Percentiles rank a stretch among this genome's conserved stretches.
phyloP scores from a whole-genome alignment of 2,888 invertebrate species.

The Scelioninae gen. 1 region DNA sequence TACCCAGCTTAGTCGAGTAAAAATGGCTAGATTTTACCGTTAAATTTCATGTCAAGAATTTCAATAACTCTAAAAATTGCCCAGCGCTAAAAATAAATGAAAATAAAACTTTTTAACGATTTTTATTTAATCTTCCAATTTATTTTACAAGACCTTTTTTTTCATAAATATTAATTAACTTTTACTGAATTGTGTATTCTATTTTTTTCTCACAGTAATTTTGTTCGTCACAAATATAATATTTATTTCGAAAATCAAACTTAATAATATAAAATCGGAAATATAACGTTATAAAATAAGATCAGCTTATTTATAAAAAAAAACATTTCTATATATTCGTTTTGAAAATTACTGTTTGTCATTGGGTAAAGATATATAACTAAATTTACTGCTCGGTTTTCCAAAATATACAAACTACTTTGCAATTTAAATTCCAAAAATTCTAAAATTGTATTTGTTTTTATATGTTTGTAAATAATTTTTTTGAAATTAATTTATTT shows the following conservation, averaged over 20 bases:
- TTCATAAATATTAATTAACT: no score
- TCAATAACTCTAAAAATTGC: constrained; percentile 50
- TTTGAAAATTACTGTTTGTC: not conserved
- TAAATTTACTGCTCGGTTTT: not conserved
- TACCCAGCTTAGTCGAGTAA: constrained; percentile 6
- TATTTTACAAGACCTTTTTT: no score
- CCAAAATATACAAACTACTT: not conserved
- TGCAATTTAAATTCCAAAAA: constrained; percentile 40
- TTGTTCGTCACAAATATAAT: not conserved
- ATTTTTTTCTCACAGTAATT: not conserved
- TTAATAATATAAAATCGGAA: not conserved
- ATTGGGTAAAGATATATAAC: no score
- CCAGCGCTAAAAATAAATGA: not conserved
- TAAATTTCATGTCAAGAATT: constrained; percentile 39
- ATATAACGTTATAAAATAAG: not conserved
- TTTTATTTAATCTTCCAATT: no score
- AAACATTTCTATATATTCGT: not conserved
- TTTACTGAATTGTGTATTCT: not conserved
- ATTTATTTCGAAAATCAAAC: not conserved
- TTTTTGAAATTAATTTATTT: not conserved
- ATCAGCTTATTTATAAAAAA: constrained; percentile 14
- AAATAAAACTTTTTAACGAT: no score
- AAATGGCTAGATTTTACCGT: not conserved
- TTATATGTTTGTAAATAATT: no score
- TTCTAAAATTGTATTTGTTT: not conserved